These are phyloP conservation scores for Telenomus remus DNA, from an alignment of 1,140 invertebrate species.

Conservation along the genomic window DNA sequence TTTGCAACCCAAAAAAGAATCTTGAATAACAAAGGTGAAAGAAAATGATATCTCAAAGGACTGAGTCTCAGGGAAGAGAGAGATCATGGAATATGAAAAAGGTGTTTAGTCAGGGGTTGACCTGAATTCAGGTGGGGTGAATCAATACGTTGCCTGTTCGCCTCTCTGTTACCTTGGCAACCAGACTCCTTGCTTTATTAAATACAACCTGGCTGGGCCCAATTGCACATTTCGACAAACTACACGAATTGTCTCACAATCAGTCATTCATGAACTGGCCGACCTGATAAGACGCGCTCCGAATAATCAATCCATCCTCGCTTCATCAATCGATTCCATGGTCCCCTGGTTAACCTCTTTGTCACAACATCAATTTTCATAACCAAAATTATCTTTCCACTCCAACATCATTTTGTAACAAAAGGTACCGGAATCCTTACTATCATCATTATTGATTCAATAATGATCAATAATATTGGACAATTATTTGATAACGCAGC, in stretches of 20 bases:
- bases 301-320: slow-evolving; percentile 17
- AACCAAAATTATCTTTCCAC: too few relatives aligned
- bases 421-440: too few relatives aligned
- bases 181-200: slow-evolving; percentile 74
- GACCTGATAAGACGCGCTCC: slow-evolving; percentile 15
- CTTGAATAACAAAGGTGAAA: background rate
- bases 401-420: too few relatives aligned
- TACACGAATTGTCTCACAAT: background rate
- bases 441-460: too few relatives aligned
- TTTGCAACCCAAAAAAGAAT: slow-evolving; percentile 14
- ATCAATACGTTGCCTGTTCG: slow-evolving; percentile 75
- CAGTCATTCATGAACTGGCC: background rate
- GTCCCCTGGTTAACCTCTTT: slow-evolving; percentile 2
- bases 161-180: slow-evolving; percentile 73
- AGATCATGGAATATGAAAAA: slow-evolving; percentile 64
- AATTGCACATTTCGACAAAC: slow-evolving; percentile 2
- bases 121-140: slow-evolving; percentile 76
- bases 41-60: slow-evolving; percentile 5
- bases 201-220: slow-evolving; percentile 67
- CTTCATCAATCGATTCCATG: slow-evolving; percentile 12
- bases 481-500: too few relatives aligned
- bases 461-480: too few relatives aligned
- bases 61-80: slow-evolving; percentile 35
- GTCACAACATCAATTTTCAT: background rate
- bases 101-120: slow-evolving; percentile 74